Conservation (phyloP, 1,140 invertebrate species). For the Bombus difficillimus region DNA sequence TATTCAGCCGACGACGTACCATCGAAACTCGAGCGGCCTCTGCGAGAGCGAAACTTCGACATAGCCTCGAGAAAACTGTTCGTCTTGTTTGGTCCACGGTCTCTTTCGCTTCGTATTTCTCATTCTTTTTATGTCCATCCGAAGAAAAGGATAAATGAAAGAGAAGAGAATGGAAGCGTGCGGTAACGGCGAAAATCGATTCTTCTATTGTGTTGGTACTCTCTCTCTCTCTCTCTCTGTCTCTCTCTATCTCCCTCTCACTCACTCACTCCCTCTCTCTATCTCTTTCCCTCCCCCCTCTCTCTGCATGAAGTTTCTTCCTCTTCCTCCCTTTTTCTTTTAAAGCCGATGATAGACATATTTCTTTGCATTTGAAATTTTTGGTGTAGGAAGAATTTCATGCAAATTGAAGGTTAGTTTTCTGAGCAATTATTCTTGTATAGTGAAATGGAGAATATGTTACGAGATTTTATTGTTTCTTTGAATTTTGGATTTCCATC, state of each 20-base stretch:
- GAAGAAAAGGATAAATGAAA: background rate
- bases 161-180: no score
- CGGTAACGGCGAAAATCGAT: constrained; percentile 4
- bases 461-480: background rate
- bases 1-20: constrained; percentile 73
- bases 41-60: constrained; percentile 66
- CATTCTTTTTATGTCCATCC: background rate
- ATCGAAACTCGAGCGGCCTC: constrained; percentile 76
- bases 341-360: background rate
- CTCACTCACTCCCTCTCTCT: background rate
- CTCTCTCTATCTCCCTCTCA: background rate
- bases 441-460: background rate
- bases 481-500: background rate
- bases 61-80: constrained; percentile 52
- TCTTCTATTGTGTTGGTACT: background rate
- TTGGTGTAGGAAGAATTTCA: background rate
- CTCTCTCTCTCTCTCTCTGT: no score
- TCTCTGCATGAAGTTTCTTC: background rate
- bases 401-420: background rate
- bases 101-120: background rate
- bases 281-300: no score
- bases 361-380: background rate
- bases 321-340: no score
- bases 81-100: constrained; percentile 73
- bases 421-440: no score